phyloP scores from a whole-genome alignment of 2,797 vertebrate species.

The Rhynchotus rufescens region DNA sequence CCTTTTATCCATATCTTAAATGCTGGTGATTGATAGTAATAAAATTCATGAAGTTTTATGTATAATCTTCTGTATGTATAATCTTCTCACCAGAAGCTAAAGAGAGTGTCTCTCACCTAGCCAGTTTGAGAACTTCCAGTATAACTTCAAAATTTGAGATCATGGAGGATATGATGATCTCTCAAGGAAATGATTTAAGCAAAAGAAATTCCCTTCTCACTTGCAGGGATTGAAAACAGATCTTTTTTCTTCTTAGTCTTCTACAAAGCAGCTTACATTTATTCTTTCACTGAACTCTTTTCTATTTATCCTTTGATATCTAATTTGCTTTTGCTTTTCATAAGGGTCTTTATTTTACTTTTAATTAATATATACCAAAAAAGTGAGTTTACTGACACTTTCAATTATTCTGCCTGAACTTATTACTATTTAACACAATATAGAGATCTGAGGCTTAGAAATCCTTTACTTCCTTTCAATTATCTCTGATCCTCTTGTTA shows the following conservation, averaged over 20 bases:
- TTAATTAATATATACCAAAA: neutral
- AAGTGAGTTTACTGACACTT: neutral
- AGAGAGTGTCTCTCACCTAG: neutral
- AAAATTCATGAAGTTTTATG: neutral
- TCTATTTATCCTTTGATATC: neutral
- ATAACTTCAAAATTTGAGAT: neutral
- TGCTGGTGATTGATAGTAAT: neutral
- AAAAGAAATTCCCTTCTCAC: neutral
- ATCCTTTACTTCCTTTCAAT: neutral
- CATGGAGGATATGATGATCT: neutral
- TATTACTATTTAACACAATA: slow-evolving; percentile 11
- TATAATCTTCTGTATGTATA: neutral
- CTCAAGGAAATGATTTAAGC: neutral
- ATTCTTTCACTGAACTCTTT: neutral
- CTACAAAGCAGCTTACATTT: neutral
- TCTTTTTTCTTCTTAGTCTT: neutral
- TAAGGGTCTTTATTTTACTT: neutral
- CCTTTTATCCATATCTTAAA: neutral
- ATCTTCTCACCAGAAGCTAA: neutral
- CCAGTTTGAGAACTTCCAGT: neutral
- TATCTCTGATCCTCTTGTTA: slow-evolving; percentile 9
- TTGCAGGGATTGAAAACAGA: neutral
- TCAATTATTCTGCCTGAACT: neutral
- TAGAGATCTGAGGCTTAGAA: neutral
- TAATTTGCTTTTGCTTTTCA: slow-evolving; percentile 18